A percentile compares a stretch with the other conserved stretches of the same genome.
Evolutionary conservation across 2,797 vertebrate genomes (phyloP).

Genomic region (Antrozous pallidus): DNA sequence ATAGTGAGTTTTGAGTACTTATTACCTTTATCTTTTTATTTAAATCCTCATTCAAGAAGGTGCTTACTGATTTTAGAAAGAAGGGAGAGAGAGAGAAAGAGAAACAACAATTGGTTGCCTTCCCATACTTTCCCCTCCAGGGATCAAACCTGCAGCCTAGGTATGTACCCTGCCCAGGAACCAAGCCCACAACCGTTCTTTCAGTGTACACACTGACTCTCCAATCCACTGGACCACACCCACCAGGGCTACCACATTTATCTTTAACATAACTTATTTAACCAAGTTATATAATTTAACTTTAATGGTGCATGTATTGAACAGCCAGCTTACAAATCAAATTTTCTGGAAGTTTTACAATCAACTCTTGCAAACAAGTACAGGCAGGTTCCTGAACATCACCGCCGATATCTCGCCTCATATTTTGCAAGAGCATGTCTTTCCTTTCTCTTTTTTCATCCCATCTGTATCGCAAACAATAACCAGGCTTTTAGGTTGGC

Average conservation of each 20-base stretch:
- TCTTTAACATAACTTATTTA: not conserved
- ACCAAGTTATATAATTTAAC: not conserved
- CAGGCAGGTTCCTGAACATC: not conserved
- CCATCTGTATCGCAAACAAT: not conserved
- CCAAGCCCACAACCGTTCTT: not conserved
- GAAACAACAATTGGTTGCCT: not conserved
- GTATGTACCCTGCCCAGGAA: not conserved
- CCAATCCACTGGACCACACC: not conserved
- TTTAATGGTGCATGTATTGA: not conserved
- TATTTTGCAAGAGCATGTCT: not conserved
- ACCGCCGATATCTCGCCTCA: not conserved
- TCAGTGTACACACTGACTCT: not conserved
- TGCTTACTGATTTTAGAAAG: not conserved
- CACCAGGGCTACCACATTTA: not conserved
- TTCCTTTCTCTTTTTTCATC: not conserved
- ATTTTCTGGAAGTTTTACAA: constrained; percentile 24
- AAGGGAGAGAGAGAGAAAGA: not conserved
- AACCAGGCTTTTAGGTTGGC: constrained; percentile 6
- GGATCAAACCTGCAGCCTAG: not conserved
- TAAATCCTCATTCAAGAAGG: not conserved
- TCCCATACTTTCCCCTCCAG: not conserved
- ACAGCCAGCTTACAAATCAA: not conserved
- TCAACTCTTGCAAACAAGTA: not conserved
- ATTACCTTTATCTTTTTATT: constrained; percentile 18
- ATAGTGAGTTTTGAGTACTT: not conserved